These are phyloP conservation scores for Pungitius pungitius DNA, from an alignment of 2,113 vertebrate species.

Conservation along the genomic window DNA sequence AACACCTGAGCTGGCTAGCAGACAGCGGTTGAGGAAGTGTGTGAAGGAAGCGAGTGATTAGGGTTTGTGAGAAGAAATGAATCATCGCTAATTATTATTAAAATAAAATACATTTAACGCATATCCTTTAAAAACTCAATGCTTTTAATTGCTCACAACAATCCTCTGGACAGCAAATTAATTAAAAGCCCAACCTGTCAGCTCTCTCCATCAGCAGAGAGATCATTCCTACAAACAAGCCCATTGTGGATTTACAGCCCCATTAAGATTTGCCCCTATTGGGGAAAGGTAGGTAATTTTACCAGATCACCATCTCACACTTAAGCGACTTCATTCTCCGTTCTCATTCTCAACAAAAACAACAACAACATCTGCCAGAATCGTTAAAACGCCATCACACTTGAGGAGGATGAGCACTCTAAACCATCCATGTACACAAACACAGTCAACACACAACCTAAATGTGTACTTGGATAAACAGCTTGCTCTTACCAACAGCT, in stretches of 20 bases:
- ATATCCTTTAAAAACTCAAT: neutral
- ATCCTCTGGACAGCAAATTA: constrained; percentile 7
- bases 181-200: constrained; percentile 24
- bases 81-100: neutral
- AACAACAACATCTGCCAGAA: constrained; percentile 69
- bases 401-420: constrained; percentile 36
- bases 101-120: neutral
- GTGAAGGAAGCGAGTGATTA: too few species aligned
- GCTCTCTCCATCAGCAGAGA: constrained; percentile 34
- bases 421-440: constrained; percentile 20
- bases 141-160: neutral
- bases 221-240: constrained; percentile 42
- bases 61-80: too few species aligned
- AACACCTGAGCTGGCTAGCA: neutral
- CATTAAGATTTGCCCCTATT: constrained; percentile 58
- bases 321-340: constrained; percentile 57
- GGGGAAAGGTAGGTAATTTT: constrained; percentile 46
- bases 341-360: constrained; percentile 41
- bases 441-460: constrained; percentile 15
- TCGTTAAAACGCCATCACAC: constrained; percentile 69
- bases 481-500: constrained; percentile 35
- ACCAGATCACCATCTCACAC: constrained; percentile 58
- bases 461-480: constrained; percentile 19
- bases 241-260: constrained; percentile 41
- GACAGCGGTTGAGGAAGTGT: neutral